phyloP scores from a whole-genome alignment of 2,797 vertebrate species.

The Molossus molossus region DNA sequence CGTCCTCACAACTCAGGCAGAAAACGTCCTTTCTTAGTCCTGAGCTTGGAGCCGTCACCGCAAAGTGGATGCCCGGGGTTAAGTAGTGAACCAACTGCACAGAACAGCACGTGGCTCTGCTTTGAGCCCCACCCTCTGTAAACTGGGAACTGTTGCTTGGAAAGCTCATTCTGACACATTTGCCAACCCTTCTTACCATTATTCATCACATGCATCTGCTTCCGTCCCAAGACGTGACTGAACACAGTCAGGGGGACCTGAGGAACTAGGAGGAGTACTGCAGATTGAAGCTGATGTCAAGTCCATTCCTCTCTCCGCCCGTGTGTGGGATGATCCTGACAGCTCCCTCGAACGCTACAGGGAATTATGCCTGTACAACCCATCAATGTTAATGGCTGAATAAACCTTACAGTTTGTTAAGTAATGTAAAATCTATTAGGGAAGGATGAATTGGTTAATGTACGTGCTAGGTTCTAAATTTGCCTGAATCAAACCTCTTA shows the following conservation, averaged over 20 bases:
- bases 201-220: background rate
- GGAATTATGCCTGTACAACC: background rate
- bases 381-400: constrained; percentile 34
- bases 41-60: background rate
- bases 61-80: background rate
- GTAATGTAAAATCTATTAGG: constrained; percentile 65
- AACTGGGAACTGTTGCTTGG: background rate
- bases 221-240: background rate
- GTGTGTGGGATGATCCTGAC: background rate
- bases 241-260: background rate
- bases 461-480: constrained; percentile 48
- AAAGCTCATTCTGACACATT: background rate
- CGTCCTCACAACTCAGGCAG: background rate
- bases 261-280: background rate
- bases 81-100: background rate
- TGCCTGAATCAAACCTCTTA: constrained; percentile 69
- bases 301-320: background rate
- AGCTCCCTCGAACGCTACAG: background rate
- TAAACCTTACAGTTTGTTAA: constrained; percentile 69
- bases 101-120: background rate
- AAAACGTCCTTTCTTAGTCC: background rate
- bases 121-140: background rate
- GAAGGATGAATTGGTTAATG: constrained; percentile 64
- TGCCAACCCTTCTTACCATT: background rate
- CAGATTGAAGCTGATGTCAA: background rate